Conservation (phyloP, 2,888 invertebrate species). For the Eristalis pertinax region DNA sequence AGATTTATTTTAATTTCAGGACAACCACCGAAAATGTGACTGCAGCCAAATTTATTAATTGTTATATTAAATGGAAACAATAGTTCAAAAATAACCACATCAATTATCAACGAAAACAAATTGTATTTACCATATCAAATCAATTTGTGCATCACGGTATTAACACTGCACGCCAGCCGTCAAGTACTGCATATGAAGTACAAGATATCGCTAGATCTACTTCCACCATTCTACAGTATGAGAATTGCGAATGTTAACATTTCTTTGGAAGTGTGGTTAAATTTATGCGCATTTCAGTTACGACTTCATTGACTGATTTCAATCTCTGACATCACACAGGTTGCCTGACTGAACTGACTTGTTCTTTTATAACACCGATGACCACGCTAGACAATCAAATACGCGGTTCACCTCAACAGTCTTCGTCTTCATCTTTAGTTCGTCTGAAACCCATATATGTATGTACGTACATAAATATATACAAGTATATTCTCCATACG, state of each 20-base stretch:
- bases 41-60: background rate
- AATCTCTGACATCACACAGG: conserved; percentile 69
- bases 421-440: conserved; percentile 13
- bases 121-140: background rate
- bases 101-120: background rate
- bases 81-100: background rate
- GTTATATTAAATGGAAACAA: background rate
- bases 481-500: conserved; percentile 24
- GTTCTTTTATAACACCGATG: conserved; percentile 68
- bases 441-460: conserved; percentile 48
- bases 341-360: conserved; percentile 48
- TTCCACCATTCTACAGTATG: conserved; percentile 28
- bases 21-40: background rate
- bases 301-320: conserved; percentile 71
- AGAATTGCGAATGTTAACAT: conserved; percentile 41
- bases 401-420: conserved; percentile 28
- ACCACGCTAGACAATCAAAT: conserved; percentile 70
- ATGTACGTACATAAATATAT: conserved; percentile 4
- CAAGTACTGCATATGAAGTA: conserved; percentile 15
- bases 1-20: background rate
- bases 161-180: background rate
- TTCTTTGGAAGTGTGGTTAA: conserved; percentile 58
- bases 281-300: conserved; percentile 68
- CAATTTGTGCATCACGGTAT: background rate
- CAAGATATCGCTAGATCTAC: conserved; percentile 38